Percentiles rank a stretch among this genome's conserved stretches.
These are phyloP conservation scores for Pseudolycoriella hygida DNA, from an alignment of 2,888 invertebrate species.

Conservation along the genomic window DNA sequence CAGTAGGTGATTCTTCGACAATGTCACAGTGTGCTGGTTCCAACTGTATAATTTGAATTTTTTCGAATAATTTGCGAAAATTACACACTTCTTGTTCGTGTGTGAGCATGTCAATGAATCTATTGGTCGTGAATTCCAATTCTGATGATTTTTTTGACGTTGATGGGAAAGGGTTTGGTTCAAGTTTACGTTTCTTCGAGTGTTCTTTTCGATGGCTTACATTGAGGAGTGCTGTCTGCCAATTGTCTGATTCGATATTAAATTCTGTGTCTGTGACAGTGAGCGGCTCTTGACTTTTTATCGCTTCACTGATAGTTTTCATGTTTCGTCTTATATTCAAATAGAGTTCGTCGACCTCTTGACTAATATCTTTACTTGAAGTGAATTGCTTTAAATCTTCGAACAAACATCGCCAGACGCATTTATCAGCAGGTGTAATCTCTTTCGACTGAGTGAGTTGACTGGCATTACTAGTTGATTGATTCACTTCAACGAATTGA, in stretches of 20 bases:
- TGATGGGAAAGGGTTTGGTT: not conserved
- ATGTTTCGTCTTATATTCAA: not conserved
- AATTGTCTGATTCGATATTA: not conserved
- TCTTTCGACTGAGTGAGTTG: not conserved
- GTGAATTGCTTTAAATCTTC: not conserved
- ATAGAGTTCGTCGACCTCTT: not conserved
- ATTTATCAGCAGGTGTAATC: constrained; percentile 14
- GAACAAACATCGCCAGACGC: constrained; percentile 14
- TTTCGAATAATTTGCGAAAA: constrained; percentile 18
- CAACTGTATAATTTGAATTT: constrained; percentile 19
- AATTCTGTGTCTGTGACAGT: not conserved
- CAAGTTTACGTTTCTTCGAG: not conserved
- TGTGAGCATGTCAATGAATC: constrained; percentile 16
- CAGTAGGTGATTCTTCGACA: constrained; percentile 3
- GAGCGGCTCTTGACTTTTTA: not conserved
- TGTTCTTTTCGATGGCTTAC: not conserved
- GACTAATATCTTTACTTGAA: constrained; percentile 11
- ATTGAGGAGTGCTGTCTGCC: not conserved
- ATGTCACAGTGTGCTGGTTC: constrained; percentile 1
- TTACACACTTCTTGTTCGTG: constrained; percentile 15
- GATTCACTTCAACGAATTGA: constrained; percentile 8
- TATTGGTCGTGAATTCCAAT: not conserved
- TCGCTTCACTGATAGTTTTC: not conserved
- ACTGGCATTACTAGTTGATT: too few relatives aligned
- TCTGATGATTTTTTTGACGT: not conserved